Conservation (phyloP, 2,113 vertebrate species). For the Apaloderma vittatum region DNA sequence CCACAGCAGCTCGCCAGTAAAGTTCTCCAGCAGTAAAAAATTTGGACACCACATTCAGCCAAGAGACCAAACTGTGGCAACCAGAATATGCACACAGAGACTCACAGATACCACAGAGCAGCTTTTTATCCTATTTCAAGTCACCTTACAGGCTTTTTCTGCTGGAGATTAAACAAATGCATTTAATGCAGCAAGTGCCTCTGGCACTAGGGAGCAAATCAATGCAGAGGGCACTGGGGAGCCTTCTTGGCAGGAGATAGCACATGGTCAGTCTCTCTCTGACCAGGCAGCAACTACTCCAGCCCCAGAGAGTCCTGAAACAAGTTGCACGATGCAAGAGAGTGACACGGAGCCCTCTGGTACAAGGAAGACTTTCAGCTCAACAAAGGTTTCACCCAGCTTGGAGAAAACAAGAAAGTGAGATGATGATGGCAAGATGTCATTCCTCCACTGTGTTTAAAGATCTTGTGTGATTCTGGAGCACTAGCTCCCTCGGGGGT, state of each 20-base stretch:
- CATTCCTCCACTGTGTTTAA: not conserved
- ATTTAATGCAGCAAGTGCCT: not conserved
- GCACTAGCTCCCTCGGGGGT: not conserved
- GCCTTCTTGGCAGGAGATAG: not conserved
- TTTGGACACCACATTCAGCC: rapidly evolving
- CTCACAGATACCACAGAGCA: not conserved
- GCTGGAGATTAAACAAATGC: not conserved
- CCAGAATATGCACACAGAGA: not conserved
- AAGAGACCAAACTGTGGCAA: not conserved
- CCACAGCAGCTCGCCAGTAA: not conserved
- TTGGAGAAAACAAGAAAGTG: not conserved
- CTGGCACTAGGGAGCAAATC: not conserved
- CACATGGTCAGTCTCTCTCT: not conserved
- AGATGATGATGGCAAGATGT: not conserved
- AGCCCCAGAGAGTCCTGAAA: not conserved
- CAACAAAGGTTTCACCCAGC: not conserved
- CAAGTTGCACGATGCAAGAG: not conserved
- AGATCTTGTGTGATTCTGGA: not conserved
- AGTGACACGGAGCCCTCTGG: not conserved
- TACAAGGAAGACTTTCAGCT: not conserved
- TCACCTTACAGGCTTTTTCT: not conserved
- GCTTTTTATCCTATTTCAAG: not conserved
- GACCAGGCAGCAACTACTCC: not conserved
- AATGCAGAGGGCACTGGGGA: not conserved
- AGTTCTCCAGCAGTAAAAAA: not conserved